Conservation (phyloP, 2,888 invertebrate species). For the Diaphora mendica region DNA sequence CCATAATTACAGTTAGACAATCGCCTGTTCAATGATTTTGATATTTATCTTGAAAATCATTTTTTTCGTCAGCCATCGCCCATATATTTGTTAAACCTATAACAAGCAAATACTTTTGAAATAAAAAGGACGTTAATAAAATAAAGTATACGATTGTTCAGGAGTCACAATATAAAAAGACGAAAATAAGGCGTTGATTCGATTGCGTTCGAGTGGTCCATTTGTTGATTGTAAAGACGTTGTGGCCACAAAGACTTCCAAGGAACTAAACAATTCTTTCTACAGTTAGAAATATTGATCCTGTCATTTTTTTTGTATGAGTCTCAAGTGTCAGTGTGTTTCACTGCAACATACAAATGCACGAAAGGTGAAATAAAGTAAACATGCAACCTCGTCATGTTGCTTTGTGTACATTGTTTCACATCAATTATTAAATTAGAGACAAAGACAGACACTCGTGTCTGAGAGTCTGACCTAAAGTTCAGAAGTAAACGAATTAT, state of each 20-base stretch:
- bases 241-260: slow-evolving; percentile 49
- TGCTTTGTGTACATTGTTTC: too few species aligned
- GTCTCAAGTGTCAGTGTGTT: too few species aligned
- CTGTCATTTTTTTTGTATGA: not conserved
- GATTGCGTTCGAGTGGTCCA: slow-evolving; percentile 67
- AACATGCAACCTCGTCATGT: not conserved
- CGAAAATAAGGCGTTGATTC: slow-evolving; percentile 53
- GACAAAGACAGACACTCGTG: too few species aligned
- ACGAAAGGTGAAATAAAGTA: not conserved
- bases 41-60: slow-evolving; percentile 41
- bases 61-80: slow-evolving; percentile 23
- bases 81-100: slow-evolving; percentile 52
- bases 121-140: slow-evolving; percentile 50
- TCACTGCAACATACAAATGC: not conserved
- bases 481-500: not conserved
- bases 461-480: not conserved
- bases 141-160: slow-evolving; percentile 46
- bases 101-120: slow-evolving; percentile 54
- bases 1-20: slow-evolving; percentile 65
- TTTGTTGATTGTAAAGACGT: slow-evolving; percentile 75
- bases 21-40: slow-evolving; percentile 34
- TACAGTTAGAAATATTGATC: not conserved
- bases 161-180: slow-evolving; percentile 48
- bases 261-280: slow-evolving; percentile 13
- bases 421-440: too few species aligned